Conservation (phyloP, 2,113 vertebrate species). For the Semnornis frantzii region DNA sequence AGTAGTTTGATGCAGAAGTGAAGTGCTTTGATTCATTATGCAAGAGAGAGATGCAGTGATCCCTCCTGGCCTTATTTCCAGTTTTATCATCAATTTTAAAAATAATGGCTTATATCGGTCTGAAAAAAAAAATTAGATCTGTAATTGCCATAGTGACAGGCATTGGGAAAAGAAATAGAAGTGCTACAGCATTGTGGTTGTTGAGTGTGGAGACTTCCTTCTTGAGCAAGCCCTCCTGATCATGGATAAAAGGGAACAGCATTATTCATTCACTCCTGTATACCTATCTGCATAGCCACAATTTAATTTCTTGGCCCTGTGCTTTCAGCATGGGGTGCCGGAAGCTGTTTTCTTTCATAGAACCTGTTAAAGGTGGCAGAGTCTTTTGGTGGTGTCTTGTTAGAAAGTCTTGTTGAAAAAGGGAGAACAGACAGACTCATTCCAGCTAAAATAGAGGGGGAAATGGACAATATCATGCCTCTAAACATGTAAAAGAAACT, state of each 20-base stretch:
- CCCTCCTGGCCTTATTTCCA: neutral
- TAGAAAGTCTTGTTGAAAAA: neutral
- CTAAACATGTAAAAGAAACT: neutral
- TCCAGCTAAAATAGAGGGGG: neutral
- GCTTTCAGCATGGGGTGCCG: neutral
- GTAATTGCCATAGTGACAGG: neutral
- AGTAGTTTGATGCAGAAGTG: neutral
- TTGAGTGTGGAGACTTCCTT: neutral
- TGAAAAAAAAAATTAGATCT: neutral
- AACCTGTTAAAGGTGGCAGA: neutral
- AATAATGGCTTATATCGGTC: neutral
- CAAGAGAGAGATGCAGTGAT: neutral
- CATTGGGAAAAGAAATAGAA: neutral
- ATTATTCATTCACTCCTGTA: neutral
- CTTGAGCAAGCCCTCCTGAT: neutral
- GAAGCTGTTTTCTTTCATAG: neutral
- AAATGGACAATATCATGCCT: neutral
- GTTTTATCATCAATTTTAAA: neutral
- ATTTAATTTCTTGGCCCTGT: neutral
- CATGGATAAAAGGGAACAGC: neutral
- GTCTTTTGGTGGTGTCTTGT: neutral
- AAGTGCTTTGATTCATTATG: constrained; percentile 20
- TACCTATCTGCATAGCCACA: neutral
- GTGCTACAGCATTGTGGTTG: neutral
- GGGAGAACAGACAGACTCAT: neutral